Conservation (phyloP, 1,140 invertebrate species). For the Zophobas morio region DNA sequence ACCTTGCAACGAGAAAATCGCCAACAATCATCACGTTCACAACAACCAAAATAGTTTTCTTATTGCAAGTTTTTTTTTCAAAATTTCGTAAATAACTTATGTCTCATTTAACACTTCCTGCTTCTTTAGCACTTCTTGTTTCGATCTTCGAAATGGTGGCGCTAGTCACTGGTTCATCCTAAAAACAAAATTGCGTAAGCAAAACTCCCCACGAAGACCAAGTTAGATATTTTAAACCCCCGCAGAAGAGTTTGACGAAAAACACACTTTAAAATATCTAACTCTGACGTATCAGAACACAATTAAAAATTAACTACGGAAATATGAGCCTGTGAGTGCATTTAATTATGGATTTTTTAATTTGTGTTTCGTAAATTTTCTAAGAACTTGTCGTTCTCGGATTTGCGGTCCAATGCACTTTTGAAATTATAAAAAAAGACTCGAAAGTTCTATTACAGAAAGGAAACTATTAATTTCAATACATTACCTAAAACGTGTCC, state of each 20-base stretch:
- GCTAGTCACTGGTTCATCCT: conserved; percentile 21
- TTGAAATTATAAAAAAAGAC: conserved; percentile 26
- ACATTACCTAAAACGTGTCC: conserved; percentile 44
- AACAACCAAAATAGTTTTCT: too few relatives aligned
- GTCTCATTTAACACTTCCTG: conserved; percentile 4
- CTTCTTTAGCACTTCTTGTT: conserved; percentile 5
- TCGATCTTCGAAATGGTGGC: conserved; percentile 16
- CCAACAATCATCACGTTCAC: too few relatives aligned
- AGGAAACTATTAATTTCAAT: conserved; percentile 40
- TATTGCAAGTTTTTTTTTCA: too few relatives aligned
- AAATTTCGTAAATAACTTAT: background rate
- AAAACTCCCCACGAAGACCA: conserved; percentile 7
- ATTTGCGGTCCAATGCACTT: conserved; percentile 21
- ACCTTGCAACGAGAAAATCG: too few relatives aligned
- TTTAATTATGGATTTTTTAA: conserved; percentile 1
- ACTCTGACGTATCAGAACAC: conserved; percentile 27
- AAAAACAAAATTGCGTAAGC: conserved; percentile 37
- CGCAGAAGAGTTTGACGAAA: conserved; percentile 3
- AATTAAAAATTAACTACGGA: conserved; percentile 43
- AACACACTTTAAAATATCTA: conserved; percentile 36
- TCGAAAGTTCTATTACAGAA: conserved; percentile 40
- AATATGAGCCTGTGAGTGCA: conserved; percentile 36
- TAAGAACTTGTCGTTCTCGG: conserved; percentile 17
- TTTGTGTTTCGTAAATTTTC: conserved; percentile 22
- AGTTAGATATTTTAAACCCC: conserved; percentile 37